Evolutionary conservation across 2,113 vertebrate genomes (phyloP).

Genomic region (Hyperopisus bebe): DNA sequence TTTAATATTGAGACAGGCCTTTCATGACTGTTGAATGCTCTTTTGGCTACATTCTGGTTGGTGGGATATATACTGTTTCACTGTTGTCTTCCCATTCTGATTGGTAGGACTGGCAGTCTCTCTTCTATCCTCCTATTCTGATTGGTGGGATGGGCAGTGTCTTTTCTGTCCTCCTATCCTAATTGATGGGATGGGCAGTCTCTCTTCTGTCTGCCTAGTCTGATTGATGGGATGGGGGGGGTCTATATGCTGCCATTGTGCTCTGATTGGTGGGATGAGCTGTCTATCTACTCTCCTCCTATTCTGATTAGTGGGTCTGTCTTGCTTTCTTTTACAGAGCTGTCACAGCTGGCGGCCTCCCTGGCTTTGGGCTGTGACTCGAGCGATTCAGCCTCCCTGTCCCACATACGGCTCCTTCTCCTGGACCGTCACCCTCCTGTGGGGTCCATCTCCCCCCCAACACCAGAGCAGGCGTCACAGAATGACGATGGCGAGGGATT

Average conservation of each 20-base stretch:
- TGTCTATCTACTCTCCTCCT: background rate
- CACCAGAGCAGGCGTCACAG: constrained; percentile 1
- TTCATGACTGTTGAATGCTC: background rate
- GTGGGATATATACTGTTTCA: background rate
- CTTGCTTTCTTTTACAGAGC: constrained; percentile 39
- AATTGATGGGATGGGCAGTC: background rate
- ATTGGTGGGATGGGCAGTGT: background rate
- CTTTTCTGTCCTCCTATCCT: background rate
- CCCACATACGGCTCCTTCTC: constrained; percentile 54
- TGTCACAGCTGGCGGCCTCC: constrained; percentile 51
- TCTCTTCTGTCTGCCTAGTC: background rate
- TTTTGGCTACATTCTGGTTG: background rate
- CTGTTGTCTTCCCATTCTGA: background rate
- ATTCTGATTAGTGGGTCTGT: background rate
- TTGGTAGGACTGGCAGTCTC: background rate
- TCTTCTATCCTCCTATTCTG: background rate
- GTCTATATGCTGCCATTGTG: background rate
- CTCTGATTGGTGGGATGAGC: background rate
- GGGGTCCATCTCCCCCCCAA: constrained; percentile 19
- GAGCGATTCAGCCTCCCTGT: constrained; percentile 46
- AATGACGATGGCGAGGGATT: background rate
- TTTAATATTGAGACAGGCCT: background rate
- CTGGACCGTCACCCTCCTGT: constrained; percentile 38
- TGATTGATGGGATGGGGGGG: background rate
- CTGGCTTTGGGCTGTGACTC: constrained; percentile 51